Base-by-base conservation (phyloP, 2,888 invertebrate genomes). In the Anarsia innoxiella region DNA sequence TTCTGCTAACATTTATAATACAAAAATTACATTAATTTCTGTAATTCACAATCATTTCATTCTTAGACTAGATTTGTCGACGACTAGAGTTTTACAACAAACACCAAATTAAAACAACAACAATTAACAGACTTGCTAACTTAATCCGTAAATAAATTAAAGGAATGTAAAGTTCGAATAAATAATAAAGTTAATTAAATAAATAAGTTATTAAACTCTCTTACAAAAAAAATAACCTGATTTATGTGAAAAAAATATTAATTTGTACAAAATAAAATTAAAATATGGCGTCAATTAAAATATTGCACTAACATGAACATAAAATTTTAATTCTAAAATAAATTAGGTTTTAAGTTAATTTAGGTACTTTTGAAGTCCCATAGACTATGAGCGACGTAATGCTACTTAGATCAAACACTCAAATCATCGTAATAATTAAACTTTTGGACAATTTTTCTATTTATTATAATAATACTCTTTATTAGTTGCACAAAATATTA, bases 271-370 rank as follows among this genome's bases (percentile, higher is more conserved):
- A 29, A 36, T 6, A n/a, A 31, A 58, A 63, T 56, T 55, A 51
- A 63, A 49, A 55, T 59, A 48, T 55, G 37, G 39, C 44, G 48
- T 49, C 45, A 53, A 36, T 32, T 32, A 34, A 44, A 39, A 45
- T 42, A 44, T 42, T 43, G 42, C 40, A 43, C 42, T 19, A 31
- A 40, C 19, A 3, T 26, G 27, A 40, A 35, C 23, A 33, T 4
- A 41, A 35, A 31, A 41, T 39, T 40, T 40, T 42, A 37, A 25
- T 15, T 23, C 23, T 25, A 50, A 48, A 52, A 57, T 56, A 56
- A 57, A 55, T 56, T 49, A 40, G 12, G 25, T 39, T 14, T 16
- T 13, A 11, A 23, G 48, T 8, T 23, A 12, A 23, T 32, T 23
- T 4, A 23, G 23, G n/a, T 13, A 25, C 25, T 25, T 9, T 25